These are phyloP conservation scores for Porites divaricata DNA, from an alignment of 92 coral and sea anemone genomes.

Conservation along the genomic window DNA sequence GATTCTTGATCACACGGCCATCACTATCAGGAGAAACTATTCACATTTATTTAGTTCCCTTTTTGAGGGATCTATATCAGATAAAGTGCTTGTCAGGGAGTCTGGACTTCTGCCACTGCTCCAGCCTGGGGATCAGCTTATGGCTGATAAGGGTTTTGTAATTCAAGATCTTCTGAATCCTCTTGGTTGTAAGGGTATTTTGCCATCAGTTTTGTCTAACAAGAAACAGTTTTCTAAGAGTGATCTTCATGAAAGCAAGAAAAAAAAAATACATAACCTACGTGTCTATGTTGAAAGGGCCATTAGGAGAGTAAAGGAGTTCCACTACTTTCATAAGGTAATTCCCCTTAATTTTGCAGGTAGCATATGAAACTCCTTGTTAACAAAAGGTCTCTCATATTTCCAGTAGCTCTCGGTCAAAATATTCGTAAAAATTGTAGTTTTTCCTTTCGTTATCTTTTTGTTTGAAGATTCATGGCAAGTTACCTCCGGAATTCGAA, in stretches of 20 bases:
- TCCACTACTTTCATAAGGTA: conserved; percentile 56
- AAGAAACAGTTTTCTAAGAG: conserved; percentile 51
- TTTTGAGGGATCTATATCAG: too few relatives aligned
- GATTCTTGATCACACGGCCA: too few relatives aligned
- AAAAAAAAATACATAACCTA: conserved; percentile 54
- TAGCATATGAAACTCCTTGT: too few relatives aligned
- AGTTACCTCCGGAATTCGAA: too few relatives aligned
- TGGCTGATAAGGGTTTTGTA: conserved; percentile 62
- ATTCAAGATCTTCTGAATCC: conserved; percentile 48
- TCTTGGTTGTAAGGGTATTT: conserved; percentile 34
- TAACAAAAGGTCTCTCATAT: too few relatives aligned
- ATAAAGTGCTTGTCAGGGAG: conserved; percentile 55
- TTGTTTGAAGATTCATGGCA: too few relatives aligned
- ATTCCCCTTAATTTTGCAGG: conserved; percentile 62
- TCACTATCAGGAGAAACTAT: too few relatives aligned
- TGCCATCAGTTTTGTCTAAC: conserved; percentile 53
- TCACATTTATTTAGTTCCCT: too few relatives aligned
- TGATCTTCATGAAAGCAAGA: conserved; percentile 53
- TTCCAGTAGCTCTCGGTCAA: too few relatives aligned
- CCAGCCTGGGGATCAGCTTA: conserved; percentile 55
- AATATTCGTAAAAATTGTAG: too few relatives aligned
- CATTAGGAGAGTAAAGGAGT: conserved; percentile 55
- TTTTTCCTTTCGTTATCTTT: too few relatives aligned
- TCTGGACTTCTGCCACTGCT: conserved; percentile 55
- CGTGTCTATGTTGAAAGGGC: conserved; percentile 64